Evolutionary conservation across 2,888 invertebrate species (phyloP), one percentile per base, ranked within the genome.

Genomic region (Mesoligia furuncula): DNA sequence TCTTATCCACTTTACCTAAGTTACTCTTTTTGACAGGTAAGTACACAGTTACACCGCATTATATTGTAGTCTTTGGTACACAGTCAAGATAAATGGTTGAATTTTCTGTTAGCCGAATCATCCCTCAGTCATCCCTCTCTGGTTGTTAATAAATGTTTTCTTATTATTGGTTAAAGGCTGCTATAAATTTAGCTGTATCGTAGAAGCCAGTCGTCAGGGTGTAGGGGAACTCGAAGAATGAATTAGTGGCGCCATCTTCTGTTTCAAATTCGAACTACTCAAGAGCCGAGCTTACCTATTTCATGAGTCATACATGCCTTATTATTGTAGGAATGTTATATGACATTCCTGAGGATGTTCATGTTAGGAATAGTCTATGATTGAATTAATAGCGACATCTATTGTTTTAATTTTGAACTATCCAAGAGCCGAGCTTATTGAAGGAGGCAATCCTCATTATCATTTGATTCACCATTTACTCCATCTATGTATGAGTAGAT

Each of bases 181-280:
- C 11, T 36, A 9, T 42, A 1, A 71, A 31, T 62, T 42, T 61
- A 15, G 24, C 15, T 24, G 13, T 31, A 11, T 31, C 24, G 9
- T 31, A 45, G 2, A 45, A 6, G 24, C 7, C 31, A 24, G 11
- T 31, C 15, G 4, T 17, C 31, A 31, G 11, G 65, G n/a, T 48
- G 45, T 42, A 24, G 4, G 6, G 11, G n/a, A 36, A 20, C 2
- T 31, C 8, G 51, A 24, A 31, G 24, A 31, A 1, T 36, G 31
- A 51, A 36, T 6, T 9, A 36, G 36, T 6, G 70, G 31, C 75
- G 77, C 42, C 75, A 75, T 75, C 77, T 75, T 54, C 31, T 64
- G 31, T 64, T 64, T 77, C 15, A 45, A 64, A 27, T 39, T 62
- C 3, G 24, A 61, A 75, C 61, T 75, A 39, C 24, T 2, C 9